These are phyloP conservation scores for Maccullochella peelii DNA, from an alignment of 2,113 vertebrate species.

Conservation along the genomic window DNA sequence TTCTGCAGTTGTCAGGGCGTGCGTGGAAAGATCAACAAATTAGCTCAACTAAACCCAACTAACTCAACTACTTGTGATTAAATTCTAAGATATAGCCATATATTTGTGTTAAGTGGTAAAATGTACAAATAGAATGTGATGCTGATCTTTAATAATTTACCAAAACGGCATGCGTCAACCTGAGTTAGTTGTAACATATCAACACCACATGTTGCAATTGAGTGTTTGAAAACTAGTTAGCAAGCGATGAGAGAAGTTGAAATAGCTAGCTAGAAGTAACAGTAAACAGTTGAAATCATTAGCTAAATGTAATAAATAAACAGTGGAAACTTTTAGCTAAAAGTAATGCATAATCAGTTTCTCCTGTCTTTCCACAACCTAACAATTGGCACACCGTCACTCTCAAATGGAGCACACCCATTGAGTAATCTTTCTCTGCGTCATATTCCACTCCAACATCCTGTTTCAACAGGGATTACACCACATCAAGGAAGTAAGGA, in stretches of 20 bases:
- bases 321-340: not conserved
- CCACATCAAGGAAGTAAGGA: not conserved
- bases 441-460: not conserved
- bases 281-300: not conserved
- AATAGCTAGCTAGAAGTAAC: not conserved
- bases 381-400: not conserved
- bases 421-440: not conserved
- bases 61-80: not conserved
- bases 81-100: not conserved
- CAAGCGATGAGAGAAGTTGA: not conserved
- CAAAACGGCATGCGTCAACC: not conserved
- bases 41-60: too few species aligned
- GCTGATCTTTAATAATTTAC: not conserved
- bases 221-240: not conserved
- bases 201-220: not conserved
- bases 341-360: not conserved
- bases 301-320: not conserved
- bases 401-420: not conserved
- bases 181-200: not conserved
- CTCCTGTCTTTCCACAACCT: not conserved
- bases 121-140: not conserved
- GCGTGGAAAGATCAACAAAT: not conserved
- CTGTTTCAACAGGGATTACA: not conserved
- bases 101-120: not conserved
- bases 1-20: not conserved